Evolutionary conservation across 2,797 vertebrate genomes (phyloP), one percentile per base, ranked within the genome.

Genomic region (Hemitrygon akajei): DNA sequence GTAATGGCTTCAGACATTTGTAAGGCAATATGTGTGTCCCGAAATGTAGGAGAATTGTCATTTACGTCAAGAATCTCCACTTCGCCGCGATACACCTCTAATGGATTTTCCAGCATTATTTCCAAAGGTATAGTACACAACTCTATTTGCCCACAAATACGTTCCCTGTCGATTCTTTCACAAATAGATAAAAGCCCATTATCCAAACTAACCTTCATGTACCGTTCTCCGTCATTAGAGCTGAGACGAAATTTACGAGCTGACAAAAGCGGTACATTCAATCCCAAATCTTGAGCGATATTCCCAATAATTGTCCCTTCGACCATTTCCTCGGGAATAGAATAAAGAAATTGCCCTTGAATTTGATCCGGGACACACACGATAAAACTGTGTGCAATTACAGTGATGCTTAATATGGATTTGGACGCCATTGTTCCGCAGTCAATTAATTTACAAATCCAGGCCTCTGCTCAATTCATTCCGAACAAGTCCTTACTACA

Each of bases 61-160:
- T 97, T 97, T 0, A 97, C 94, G 93, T 97, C 97, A 0, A 94
- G 94, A 34, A 97, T 95, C 94, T 97, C 97, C 0, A 97, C 95
- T 5, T 94, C 89, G 0, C 97, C 94, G 22, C 96, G 95, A 22
- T 97, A 95, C 63, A 96, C 95, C 60, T 96, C 95, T 0, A 96
- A 93, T 3, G 95, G 95, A 14, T 95, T 95, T 91, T 96, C 95
- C 93, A 96, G 37, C 1, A 96, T 94, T 12, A 95, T 94, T 93
- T 96, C 95, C 0, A 96, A 93, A 34, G 94, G 94, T 7, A 96
- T 93, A 18, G 94, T 94, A 94, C 96, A 96, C 12, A 93, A 82
- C 4, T 79, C 92, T 79, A 34, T 94, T 84, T 94, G 94, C 60
- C 94, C 95, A 86, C 96, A 96, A 16, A 96, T 94, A 3, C 93